Base-by-base conservation (phyloP, 2,888 invertebrate genomes). In the Azorinus chamasolen region DNA sequence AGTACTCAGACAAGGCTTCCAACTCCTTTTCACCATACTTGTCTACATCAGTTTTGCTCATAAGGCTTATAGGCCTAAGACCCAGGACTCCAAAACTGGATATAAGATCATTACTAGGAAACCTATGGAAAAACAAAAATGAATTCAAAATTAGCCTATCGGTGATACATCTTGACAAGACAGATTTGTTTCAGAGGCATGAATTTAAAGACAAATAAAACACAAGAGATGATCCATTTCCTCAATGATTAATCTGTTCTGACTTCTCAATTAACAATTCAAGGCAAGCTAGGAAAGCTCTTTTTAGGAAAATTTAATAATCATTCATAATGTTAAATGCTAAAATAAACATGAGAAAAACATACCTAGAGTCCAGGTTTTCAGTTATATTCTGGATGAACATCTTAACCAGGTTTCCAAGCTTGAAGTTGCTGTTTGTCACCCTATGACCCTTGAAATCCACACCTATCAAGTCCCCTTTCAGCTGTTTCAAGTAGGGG, bases 401-500 rank as follows among this genome's bases (percentile, higher is more conserved):
- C n/a, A 16, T 6, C 1, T 43, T 16, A 16, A 59, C 24, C 4
- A 72, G 51, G 10, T 46, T 22, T 22, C 55, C 3, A 32, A 77
- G 55, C 25, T 63, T 68, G 37, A 77, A 55, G 39, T 68, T 72
- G 14, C 43, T 57, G 0, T 18, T 57, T 8, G 66, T 57, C 12
- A 72, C 63, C 14, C 45, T 37, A 10, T 71, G 66, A 27, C 63
- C 68, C 53, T 63, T 72, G 53, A 46, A 77, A 1, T 16, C 39
- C 2, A 46, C 48, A 25, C 22, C 20, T 66, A 18, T 24, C 1
- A 66, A 45, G n/a, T 72, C 59, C 20, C 63, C 68, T 14, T 41
- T 14, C 27, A 65, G 54, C 27, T 53, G 5, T 1, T 32, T 53
- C 5, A 54, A 14, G 27, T 72, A 25, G 1, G 66, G 53, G 12